phyloP scores from a whole-genome alignment of 2,797 vertebrate species.

The Gambelia wislizenii region DNA sequence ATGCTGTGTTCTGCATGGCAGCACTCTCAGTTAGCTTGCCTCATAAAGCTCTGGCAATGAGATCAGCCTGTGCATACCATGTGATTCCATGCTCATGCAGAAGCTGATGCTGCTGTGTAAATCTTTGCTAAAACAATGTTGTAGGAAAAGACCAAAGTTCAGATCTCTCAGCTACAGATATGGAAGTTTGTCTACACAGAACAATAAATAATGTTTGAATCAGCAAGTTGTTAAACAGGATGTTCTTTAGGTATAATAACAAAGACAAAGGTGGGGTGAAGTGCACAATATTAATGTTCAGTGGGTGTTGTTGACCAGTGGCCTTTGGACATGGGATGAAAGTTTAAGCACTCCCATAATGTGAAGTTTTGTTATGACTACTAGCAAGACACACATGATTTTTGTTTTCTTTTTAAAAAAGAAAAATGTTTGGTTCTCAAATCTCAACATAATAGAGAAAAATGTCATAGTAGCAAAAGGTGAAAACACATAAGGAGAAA shows the following conservation, averaged over 20 bases:
- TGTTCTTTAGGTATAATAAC: slow-evolving; percentile 65
- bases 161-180: slow-evolving; percentile 67
- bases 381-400: not conserved
- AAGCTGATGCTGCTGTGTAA: slow-evolving; percentile 57
- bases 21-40: not conserved
- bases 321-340: not conserved
- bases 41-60: not conserved
- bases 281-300: not conserved
- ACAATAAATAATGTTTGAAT: slow-evolving; percentile 69
- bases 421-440: not conserved
- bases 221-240: slow-evolving; percentile 59
- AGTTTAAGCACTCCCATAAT: not conserved
- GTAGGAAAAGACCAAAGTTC: slow-evolving; percentile 68
- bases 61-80: not conserved
- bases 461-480: not conserved
- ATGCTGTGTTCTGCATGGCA: not conserved
- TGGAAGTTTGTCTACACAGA: slow-evolving; percentile 69
- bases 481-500: not conserved
- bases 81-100: not conserved
- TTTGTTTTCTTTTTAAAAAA: not conserved
- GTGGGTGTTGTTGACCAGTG: not conserved
- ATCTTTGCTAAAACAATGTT: slow-evolving; percentile 66
- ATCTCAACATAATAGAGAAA: not conserved
- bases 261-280: not conserved
- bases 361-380: not conserved